Evolutionary conservation across 2,797 vertebrate genomes (phyloP), one percentile per base, ranked within the genome.

Genomic region (Hypotaenidia okinawae): DNA sequence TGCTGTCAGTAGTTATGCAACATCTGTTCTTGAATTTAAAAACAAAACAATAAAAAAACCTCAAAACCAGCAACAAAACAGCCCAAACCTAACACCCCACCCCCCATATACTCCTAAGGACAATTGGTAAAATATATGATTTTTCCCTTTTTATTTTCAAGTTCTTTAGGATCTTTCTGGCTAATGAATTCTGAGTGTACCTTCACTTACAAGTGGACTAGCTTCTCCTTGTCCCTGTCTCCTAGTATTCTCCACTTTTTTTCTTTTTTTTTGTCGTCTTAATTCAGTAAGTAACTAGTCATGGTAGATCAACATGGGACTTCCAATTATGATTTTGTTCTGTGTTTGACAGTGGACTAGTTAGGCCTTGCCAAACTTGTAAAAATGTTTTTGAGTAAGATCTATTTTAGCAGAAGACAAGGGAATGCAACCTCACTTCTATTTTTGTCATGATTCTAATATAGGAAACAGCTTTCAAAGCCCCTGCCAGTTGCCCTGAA

Each of bases 361-460:
- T 94, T 93, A 89, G 63, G 73, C 80, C 80, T 94, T 1, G 0
- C 78, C 58, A 75, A 91, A 90, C 84, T 90, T 92, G 64, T 89
- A 89, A 92, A 96, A 96, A 86, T 87, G 66, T 86, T 94, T 94
- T 97, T 96, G 59, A 95, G 52, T 84, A 93, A 90, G 88, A 66
- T 95, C 69, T 95, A 81, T 97, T 97, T 96, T 95, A 96, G 81
- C 92, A 95, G 79, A 96, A 96, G 95, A 94, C 89, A 95, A 78
- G 96, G 80, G 93, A 96, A 90, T 80, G 72, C 54, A 79, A 84
- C 66, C 85, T 96, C 86, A 73, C 81, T 84, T 89, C 96, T 97
- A 97, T 97, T 97, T 97, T 91, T 95, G 94, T 95, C 85, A 8
- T 51, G 68, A 84, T 95, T 96, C 97, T 97, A 96, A 97, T 97